Evolutionary conservation across 2,797 vertebrate species (phyloP), one percentile per base, ranked within the genome.

Genomic region (Esox lucius): DNA sequence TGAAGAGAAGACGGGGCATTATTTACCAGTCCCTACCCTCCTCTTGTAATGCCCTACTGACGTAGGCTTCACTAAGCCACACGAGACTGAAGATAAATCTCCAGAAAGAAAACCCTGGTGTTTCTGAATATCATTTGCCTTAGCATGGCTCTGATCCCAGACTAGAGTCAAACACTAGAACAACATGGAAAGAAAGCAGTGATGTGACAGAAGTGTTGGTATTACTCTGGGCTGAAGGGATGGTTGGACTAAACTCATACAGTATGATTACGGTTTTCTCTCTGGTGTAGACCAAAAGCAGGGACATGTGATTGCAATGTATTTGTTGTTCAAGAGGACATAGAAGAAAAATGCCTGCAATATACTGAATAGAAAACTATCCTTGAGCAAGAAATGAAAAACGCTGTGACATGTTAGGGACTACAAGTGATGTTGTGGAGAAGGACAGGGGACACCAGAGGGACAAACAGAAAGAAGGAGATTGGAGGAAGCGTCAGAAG

Each of bases 1-100:
- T 5, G 22, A 72, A 42, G 51, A 12, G 11, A 17, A 59, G 48
- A 56, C 16, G 65, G 42, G 68, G 64, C 71, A 59, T 17, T 73
- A 72, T 73, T 71, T 64, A 76, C 56, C 46, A 42, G 59, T 74
- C 56, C 70, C 48, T 28, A 9, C 59, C 73, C 69, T 70, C 59
- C 46, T 15, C 59, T 4, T 53, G 19, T 59, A 22, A 3, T 59
- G n/a, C 19, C 71, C 42, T 70, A 70, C 13, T 35, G 51, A 17
- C 11, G 5, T 4, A n/a, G 67, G 35, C 71, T 68, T 71, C 65
- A 66, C 7, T 12, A 62, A 22, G 12, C 7, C 16, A 31, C 31
- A 31, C 5, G 67, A 51, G 62, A n/a, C 16, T 61, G 61, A 69
- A 56, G 53, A 39, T 31, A 74, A 22, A 64, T 70, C 72, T 81